Conservation (phyloP, 1,140 invertebrate species). For the Drosophila carrolli region DNA sequence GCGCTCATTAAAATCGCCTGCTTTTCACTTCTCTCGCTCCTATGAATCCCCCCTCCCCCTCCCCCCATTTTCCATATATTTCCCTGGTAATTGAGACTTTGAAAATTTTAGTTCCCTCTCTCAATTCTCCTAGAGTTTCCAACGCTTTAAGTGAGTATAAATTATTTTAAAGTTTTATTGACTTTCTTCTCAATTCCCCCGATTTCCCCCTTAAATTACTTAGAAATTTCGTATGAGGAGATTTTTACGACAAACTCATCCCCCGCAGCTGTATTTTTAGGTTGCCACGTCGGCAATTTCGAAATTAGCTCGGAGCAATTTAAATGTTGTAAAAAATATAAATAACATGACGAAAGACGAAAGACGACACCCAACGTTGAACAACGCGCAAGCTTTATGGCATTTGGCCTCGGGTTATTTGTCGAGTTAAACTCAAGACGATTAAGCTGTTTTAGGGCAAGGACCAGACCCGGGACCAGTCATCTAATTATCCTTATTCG, state of each 20-base stretch:
- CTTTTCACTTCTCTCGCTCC: background rate
- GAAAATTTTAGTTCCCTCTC: conserved; percentile 32
- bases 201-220: conserved; percentile 13
- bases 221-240: conserved; percentile 17
- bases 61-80: conserved; percentile 12
- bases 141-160: conserved; percentile 55
- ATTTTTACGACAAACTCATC: conserved; percentile 41
- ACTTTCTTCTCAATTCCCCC: conserved; percentile 29
- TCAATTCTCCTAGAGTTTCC: conserved; percentile 14
- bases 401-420: conserved; percentile 56
- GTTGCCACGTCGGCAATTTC: conserved; percentile 52
- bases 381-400: conserved; percentile 49
- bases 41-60: background rate
- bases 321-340: conserved; percentile 77
- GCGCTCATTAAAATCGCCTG: conserved; percentile 61
- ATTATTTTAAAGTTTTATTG: conserved; percentile 76
- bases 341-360: conserved; percentile 66
- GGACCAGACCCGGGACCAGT: conserved; percentile 28
- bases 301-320: conserved; percentile 73
- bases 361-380: conserved; percentile 36
- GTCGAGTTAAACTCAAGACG: conserved; percentile 59
- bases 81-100: conserved; percentile 65
- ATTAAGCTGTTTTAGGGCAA: conserved; percentile 46
- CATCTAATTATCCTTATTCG: conserved; percentile 75
- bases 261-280: conserved; percentile 4